Conservation (phyloP, 2,797 vertebrate species). For the Cheracebus regulus region DNA sequence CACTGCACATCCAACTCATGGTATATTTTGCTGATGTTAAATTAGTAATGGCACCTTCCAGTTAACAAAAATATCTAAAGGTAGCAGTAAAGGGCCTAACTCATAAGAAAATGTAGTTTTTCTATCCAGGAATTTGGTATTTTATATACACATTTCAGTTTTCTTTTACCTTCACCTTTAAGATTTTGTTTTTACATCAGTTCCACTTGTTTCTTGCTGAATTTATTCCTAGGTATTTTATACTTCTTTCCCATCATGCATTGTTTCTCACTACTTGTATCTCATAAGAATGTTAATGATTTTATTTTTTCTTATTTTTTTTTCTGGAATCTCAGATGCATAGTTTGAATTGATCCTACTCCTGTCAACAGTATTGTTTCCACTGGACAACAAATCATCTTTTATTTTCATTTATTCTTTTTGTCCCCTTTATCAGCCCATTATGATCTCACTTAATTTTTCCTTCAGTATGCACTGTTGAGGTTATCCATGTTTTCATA, state of each 20-base stretch:
- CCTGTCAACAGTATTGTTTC: neutral
- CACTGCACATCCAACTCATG: neutral
- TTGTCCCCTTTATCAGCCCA: neutral
- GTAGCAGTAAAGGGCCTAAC: neutral
- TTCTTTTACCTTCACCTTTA: neutral
- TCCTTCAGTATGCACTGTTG: too few relatives aligned
- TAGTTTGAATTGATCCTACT: too few relatives aligned
- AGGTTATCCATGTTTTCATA: neutral
- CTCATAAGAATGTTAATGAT: neutral
- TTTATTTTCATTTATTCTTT: neutral
- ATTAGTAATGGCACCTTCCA: neutral
- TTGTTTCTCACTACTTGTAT: neutral
- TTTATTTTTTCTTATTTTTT: neutral
- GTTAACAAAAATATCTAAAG: neutral
- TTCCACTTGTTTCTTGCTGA: neutral
- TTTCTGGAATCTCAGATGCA: neutral
- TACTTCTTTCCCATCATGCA: neutral
- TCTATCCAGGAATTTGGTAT: neutral
- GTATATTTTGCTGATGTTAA: neutral
- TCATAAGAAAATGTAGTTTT: neutral
- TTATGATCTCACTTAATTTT: neutral
- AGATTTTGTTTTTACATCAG: neutral
- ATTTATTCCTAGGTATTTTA: neutral
- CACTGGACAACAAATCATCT: neutral
- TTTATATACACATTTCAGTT: neutral